These are phyloP conservation scores for Anguilla japonica DNA, from an alignment of 2,113 vertebrate species.

Conservation along the genomic window DNA sequence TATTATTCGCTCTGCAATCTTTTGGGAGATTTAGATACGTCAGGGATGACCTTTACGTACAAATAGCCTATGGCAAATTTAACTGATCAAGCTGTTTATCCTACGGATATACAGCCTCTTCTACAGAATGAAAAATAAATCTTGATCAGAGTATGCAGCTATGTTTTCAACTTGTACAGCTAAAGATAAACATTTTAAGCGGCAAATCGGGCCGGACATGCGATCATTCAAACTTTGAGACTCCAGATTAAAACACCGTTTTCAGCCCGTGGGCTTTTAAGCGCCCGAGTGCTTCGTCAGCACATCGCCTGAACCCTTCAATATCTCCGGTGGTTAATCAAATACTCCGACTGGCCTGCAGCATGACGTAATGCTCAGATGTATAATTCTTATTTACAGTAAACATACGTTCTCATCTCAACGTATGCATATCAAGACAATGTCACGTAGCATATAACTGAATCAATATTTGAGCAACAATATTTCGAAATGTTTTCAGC, in stretches of 20 bases:
- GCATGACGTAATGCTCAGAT: slow-evolving; percentile 86
- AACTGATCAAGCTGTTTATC: neutral
- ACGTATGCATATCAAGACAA: neutral
- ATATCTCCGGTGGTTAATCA: slow-evolving; percentile 79
- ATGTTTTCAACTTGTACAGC: neutral
- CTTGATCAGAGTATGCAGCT: neutral
- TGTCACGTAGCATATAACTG: neutral
- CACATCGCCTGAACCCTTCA: slow-evolving; percentile 71
- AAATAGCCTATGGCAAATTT: neutral
- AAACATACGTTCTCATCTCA: neutral
- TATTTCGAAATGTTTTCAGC: slow-evolving; percentile 12
- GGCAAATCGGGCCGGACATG: neutral
- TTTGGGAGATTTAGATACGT: neutral
- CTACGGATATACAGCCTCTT: neutral
- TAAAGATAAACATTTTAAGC: neutral
- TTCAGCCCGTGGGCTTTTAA: slow-evolving; percentile 44
- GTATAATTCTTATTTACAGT: slow-evolving; percentile 38
- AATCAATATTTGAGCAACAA: neutral
- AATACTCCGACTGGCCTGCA: slow-evolving; percentile 82
- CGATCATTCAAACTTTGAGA: slow-evolving; percentile 19
- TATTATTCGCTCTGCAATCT: neutral
- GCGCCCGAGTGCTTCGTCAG: slow-evolving; percentile 74
- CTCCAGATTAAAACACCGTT: slow-evolving; percentile 55
- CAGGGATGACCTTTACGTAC: neutral
- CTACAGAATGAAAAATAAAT: neutral